Percentiles rank a stretch among this genome's conserved stretches.
Conservation (phyloP, 2,888 invertebrate species). For the Lordiphosa fenestrarum region DNA sequence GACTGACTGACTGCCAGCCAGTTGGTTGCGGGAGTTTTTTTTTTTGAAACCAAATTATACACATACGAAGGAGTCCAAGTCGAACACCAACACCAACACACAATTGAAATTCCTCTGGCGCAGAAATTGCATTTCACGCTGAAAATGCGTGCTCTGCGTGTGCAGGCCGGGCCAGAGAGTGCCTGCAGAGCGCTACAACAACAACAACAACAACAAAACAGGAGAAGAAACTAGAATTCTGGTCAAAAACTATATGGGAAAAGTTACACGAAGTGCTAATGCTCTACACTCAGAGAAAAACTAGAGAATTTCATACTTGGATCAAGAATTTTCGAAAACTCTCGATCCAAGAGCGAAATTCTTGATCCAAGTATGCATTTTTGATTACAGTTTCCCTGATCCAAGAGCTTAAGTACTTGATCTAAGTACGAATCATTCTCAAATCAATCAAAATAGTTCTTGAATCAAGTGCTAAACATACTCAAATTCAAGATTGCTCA, state of each 20-base stretch:
- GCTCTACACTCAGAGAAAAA: too few species aligned
- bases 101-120: slow-evolving; percentile 76
- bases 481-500: too few species aligned
- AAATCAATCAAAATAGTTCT: too few species aligned
- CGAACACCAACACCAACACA: slow-evolving; percentile 52
- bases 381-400: too few species aligned
- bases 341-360: too few species aligned
- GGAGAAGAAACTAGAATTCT: slow-evolving; percentile 6
- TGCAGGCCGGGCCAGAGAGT: slow-evolving; percentile 59
- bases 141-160: slow-evolving; percentile 79
- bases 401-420: too few species aligned
- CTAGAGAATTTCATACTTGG: too few species aligned
- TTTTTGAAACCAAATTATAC: slow-evolving; percentile 56
- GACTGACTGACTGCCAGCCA: slow-evolving; percentile 11
- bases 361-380: too few species aligned
- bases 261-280: slow-evolving; percentile 12
- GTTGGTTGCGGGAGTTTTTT: slow-evolving; percentile 63
- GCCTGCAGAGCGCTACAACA: slow-evolving; percentile 25
- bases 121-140: slow-evolving; percentile 79
- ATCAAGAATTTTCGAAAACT: too few species aligned
- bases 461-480: too few species aligned
- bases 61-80: slow-evolving; percentile 35
- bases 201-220: slow-evolving; percentile 34
- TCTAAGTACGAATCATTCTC: too few species aligned
- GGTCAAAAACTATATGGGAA: too few species aligned